Percentiles rank a stretch among this genome's conserved stretches.
These are phyloP conservation scores for Dryadula phaetusa DNA, from an alignment of 2,888 invertebrate genomes.

Conservation along the genomic window DNA sequence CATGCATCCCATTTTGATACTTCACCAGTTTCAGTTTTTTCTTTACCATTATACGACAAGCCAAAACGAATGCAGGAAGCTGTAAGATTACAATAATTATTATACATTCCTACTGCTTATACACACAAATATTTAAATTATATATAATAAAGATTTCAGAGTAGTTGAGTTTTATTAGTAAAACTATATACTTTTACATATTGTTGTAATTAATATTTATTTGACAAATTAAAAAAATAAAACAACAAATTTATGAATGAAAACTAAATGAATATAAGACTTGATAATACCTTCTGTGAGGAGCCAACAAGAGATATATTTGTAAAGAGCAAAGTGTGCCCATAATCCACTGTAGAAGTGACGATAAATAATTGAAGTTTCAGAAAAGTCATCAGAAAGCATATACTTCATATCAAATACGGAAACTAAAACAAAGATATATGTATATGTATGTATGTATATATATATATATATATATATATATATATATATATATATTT, in stretches of 20 bases:
- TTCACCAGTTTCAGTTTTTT: conserved; percentile 66
- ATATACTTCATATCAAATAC: conserved; percentile 90
- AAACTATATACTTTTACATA: too few relatives aligned
- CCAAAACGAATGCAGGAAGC: conserved; percentile 86
- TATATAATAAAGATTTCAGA: too few relatives aligned
- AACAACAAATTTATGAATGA: background rate
- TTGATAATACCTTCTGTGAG: conserved; percentile 90
- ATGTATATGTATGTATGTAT: too few relatives aligned
- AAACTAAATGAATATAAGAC: background rate
- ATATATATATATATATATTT: too few relatives aligned
- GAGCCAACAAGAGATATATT: conserved; percentile 97
- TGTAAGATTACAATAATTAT: conserved; percentile 56
- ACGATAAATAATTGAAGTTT: conserved; percentile 82
- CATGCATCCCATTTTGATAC: conserved; percentile 92
- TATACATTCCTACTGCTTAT: too few relatives aligned
- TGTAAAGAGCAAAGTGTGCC: conserved; percentile 94
- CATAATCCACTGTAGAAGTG: conserved; percentile 90
- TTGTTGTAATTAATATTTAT: too few relatives aligned
- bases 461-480: too few relatives aligned
- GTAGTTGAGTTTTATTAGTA: too few relatives aligned
- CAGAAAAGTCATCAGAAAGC: conserved; percentile 84
- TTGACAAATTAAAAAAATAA: background rate
- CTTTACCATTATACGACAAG: conserved; percentile 92
- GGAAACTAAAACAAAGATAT: conserved; percentile 67
- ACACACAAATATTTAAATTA: too few relatives aligned